phyloP scores from a whole-genome alignment of 2,797 vertebrate species.

The Chrysocyon brachyurus region DNA sequence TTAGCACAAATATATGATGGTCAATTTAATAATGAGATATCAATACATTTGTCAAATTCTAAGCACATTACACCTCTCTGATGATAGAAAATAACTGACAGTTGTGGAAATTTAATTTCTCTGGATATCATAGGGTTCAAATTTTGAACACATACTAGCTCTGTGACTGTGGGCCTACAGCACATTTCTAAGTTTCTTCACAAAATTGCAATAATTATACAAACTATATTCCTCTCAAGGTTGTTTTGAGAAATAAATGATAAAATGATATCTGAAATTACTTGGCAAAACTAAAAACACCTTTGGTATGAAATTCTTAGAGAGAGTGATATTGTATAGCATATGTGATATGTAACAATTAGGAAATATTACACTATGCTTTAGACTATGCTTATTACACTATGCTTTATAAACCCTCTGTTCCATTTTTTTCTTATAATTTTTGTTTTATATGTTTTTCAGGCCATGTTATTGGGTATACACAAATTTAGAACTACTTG shows the following conservation, averaged over 20 bases:
- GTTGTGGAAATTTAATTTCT: neutral
- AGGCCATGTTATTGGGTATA: neutral
- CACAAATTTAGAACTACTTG: neutral
- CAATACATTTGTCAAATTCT: neutral
- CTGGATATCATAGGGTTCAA: neutral
- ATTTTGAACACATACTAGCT: neutral
- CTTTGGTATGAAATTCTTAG: neutral
- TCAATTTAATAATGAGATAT: neutral
- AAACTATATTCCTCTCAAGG: neutral
- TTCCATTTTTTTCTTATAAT: neutral
- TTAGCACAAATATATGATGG: neutral
- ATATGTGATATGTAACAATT: neutral
- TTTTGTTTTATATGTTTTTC: neutral
- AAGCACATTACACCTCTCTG: neutral
- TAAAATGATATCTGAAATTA: conserved; percentile 26
- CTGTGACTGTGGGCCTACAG: neutral
- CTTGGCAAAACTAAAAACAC: neutral
- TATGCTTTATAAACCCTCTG: neutral
- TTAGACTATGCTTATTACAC: too few relatives aligned
- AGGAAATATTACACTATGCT: neutral
- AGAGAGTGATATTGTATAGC: neutral
- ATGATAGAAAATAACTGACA: neutral
- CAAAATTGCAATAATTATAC: neutral
- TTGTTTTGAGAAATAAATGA: conserved; percentile 22
- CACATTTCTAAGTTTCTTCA: neutral